Base-by-base conservation (phyloP, 2,113 vertebrate species). In the Regulus satrapa region DNA sequence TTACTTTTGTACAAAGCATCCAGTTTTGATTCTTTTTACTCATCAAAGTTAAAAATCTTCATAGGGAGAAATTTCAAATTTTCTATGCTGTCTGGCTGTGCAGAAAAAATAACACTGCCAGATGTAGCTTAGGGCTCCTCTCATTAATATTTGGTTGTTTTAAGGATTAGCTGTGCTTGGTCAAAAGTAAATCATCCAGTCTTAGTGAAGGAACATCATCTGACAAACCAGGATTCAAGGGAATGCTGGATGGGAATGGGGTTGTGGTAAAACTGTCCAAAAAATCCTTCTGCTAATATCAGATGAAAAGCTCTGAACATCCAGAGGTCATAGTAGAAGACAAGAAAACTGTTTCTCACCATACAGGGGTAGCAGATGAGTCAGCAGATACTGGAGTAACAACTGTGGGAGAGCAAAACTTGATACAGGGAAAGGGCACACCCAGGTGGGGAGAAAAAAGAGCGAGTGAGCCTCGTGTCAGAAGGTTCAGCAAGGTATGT, bases 381-480 rank as follows among this genome's bases (percentile, higher is more conserved):
- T 40, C 58, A 88, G 43, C 31, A 95, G 64, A 46, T 31, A 66
- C 28, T 5, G 3, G 29, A 45, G 6, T 46, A 69, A 54, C 34
- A 48, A 40, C 59, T 51, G 29, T 66, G 34, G 49, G 34, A 59
- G 54, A 61, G 36, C 25, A 31, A 23, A 9, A 43, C 17, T 49
- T 59, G 40, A 8, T 20, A 20, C 11, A 68, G 38, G 15, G 41
- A 66, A 81, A 43, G 36, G 52, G 5, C 31, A 78, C 23, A 48
- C 6, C 8, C 24, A 41, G 59, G 26, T 58, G 26, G 14, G 45
- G 67, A 41, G 58, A 12, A 63, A 88, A 69, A 36, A 41, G 12
- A 54, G 29, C 0, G 0, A 62, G 14, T 26, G 36, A 87, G 34
- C 1, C 5, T 4, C 1, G 64, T 67, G 55, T 15, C 46, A 62